Evolutionary conservation across 2,888 invertebrate species (phyloP), one percentile per base, ranked within the genome.

Genomic region (Brachyptera putata): DNA sequence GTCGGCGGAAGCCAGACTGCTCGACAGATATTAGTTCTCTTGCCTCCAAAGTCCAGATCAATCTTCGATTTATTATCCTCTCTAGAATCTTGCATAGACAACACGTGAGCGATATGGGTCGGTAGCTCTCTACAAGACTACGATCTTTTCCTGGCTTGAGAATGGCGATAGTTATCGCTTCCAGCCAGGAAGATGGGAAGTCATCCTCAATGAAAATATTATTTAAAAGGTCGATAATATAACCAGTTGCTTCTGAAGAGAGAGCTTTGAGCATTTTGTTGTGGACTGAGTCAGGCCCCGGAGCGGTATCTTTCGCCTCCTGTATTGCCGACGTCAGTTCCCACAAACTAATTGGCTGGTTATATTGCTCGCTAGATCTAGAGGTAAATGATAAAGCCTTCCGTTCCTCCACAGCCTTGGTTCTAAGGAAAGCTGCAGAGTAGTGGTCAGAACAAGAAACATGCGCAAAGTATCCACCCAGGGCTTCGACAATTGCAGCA

Each of bases 21-120:
- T 24, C 18, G 1, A 39, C 24, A 3, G 67, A 26, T n/a, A 66
- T 26, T 2, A 65, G 57, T 22, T 61, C 53, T 21, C 65, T 57
- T 1, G 57, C 36, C 46, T 67, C 65, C 3, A 68, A 57, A 25
- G 56, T 58, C 65, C 64, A 67, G 11, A 65, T 56, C 7, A 68
- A 63, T 1, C 67, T 50, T 13, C 62, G 46, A 43, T 66, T 68
- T 4, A 68, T 61, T 64, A 68, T 66, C 36, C 61, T 34, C 50
- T 68, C 68, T 64, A 68, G 61, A 0, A 66, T 49, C 58, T 69
- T 69, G 26, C 67, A 67, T 1, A 68, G 41, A 49, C 67, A 68
- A 46, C 66, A 67, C 9, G 68, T 67, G n/a, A 69, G 60, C 22
- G 67, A 65, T 7, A 69, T 69, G 9, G 69, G 67, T 11, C 67